Evolutionary conservation across 2,797 vertebrate genomes (phyloP).

Genomic region (Sebastiscus albofasciatus): DNA sequence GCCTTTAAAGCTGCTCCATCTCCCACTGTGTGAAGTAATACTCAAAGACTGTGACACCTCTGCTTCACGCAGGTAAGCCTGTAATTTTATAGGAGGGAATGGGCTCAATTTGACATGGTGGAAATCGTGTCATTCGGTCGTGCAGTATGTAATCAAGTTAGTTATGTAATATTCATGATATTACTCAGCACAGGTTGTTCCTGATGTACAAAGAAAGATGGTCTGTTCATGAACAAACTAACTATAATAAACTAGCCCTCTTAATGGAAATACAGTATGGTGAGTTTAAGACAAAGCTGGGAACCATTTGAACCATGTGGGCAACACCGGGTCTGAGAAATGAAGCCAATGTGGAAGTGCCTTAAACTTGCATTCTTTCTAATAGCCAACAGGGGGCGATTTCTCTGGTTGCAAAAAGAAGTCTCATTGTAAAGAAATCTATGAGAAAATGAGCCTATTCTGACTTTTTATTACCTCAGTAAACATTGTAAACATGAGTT

Average conservation of each 20-base stretch:
- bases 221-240: background rate
- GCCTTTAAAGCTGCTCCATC: background rate
- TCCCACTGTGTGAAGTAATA: conserved; percentile 15
- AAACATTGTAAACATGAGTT: too few relatives aligned
- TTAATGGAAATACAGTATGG: background rate
- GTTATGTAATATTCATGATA: background rate
- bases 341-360: accelerated
- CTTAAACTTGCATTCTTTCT: too few relatives aligned
- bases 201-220: background rate
- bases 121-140: background rate
- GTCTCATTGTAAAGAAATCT: too few relatives aligned
- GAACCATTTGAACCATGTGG: background rate
- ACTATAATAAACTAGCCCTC: background rate
- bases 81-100: background rate
- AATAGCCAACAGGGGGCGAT: too few relatives aligned
- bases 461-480: too few relatives aligned
- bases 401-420: too few relatives aligned
- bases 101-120: background rate
- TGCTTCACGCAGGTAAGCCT: background rate
- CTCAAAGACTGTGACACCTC: background rate
- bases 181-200: background rate
- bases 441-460: too few relatives aligned
- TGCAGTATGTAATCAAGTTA: background rate
- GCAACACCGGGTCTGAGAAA: too few relatives aligned
- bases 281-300: too few relatives aligned